Conservation (phyloP, 2,888 invertebrate species). For the Dryocosmus kuriphilus region DNA sequence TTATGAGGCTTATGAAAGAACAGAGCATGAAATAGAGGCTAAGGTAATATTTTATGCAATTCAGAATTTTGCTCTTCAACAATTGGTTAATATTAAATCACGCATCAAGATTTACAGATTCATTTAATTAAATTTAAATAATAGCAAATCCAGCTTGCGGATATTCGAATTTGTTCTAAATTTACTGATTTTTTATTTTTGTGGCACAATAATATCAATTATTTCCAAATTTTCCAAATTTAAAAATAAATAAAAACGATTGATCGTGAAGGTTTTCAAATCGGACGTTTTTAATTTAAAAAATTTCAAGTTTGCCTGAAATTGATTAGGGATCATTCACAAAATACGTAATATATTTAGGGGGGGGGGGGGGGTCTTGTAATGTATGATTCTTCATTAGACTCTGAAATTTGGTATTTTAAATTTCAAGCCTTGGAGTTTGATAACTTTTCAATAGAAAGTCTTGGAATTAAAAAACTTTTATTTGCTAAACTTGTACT, state of each 20-base stretch:
- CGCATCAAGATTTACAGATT: not conserved
- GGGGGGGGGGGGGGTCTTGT: too few relatives aligned
- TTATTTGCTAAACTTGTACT: too few relatives aligned
- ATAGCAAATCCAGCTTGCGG: not conserved
- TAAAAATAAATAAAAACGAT: too few relatives aligned
- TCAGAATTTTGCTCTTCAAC: conserved; percentile 41
- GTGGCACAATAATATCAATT: too few relatives aligned
- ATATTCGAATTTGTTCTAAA: not conserved
- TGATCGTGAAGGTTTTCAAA: too few relatives aligned
- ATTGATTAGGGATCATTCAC: not conserved
- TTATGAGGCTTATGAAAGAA: conserved; percentile 92
- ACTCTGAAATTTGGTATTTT: too few relatives aligned
- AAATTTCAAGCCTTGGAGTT: too few relatives aligned
- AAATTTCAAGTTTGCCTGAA: not conserved
- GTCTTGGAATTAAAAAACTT: not conserved
- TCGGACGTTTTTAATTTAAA: too few relatives aligned
- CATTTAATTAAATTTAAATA: not conserved
- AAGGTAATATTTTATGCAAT: conserved; percentile 82
- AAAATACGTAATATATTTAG: too few relatives aligned
- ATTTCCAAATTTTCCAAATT: too few relatives aligned
- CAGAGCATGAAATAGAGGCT: conserved; percentile 92
- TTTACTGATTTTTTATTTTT: not conserved
- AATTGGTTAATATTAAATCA: not conserved
- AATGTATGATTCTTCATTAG: too few relatives aligned
- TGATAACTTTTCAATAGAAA: too few relatives aligned